phyloP scores from a whole-genome alignment of 2,113 vertebrate species.

The Nannobrachium achirus region DNA sequence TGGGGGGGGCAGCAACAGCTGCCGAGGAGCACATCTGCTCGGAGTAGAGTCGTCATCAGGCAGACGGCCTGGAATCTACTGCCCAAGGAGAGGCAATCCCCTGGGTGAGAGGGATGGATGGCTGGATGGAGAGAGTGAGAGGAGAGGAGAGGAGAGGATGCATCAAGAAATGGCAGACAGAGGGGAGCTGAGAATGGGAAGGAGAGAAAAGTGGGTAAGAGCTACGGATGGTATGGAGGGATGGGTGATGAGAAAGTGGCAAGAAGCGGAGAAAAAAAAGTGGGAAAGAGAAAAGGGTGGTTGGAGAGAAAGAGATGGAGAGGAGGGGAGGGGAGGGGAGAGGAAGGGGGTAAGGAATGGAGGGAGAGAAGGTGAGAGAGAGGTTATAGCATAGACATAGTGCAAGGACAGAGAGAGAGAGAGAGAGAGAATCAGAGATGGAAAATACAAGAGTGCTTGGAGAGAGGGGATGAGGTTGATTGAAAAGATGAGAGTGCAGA shows the following conservation, averaged over 20 bases:
- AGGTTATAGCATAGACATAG: not conserved
- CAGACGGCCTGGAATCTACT: conserved; percentile 77
- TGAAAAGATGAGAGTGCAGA: too few species aligned
- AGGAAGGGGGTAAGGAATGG: conserved; percentile 19
- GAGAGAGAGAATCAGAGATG: too few species aligned
- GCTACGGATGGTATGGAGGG: not conserved
- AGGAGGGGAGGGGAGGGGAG: conserved; percentile 34
- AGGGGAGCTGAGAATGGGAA: not conserved
- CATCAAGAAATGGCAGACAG: not conserved
- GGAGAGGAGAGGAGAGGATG: not conserved
- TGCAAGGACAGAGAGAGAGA: not conserved
- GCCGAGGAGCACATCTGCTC: conserved; percentile 78
- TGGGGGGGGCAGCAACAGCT: conserved; percentile 68
- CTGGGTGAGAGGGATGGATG: conserved; percentile 52
- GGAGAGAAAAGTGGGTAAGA: conserved; percentile 8
- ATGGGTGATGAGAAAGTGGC: not conserved
- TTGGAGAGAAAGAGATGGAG: conserved; percentile 6
- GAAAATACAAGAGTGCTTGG: too few species aligned
- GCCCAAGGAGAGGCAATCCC: conserved; percentile 67
- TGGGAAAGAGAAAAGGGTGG: not conserved
- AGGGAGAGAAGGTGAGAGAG: conserved; percentile 55
- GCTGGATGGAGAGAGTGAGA: conserved; percentile 40
- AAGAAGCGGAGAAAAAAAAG: conserved; percentile 1
- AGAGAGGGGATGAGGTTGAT: not conserved
- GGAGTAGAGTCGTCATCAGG: conserved; percentile 76